Percentiles rank a stretch among this genome's conserved stretches.
These are phyloP conservation scores for Brachionus koreanus DNA, from an alignment of 1,140 invertebrate genomes.

Conservation along the genomic window DNA sequence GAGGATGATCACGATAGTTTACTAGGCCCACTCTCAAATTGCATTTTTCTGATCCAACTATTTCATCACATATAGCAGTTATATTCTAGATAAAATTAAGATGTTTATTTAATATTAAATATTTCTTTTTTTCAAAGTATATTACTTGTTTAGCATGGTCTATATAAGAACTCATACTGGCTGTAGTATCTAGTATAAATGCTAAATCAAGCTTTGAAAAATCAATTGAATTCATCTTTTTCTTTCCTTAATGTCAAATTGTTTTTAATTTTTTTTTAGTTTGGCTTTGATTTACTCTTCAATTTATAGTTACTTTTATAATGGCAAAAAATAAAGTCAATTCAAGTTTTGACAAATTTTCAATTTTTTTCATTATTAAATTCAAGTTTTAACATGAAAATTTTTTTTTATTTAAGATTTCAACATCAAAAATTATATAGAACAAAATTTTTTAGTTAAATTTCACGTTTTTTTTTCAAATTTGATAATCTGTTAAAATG, in stretches of 20 bases:
- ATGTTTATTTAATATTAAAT: background rate
- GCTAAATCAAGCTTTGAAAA: slow-evolving; percentile 35
- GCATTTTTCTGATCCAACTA: slow-evolving; percentile 18
- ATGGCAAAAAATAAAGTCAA: background rate
- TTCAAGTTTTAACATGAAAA: background rate
- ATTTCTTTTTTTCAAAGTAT: background rate
- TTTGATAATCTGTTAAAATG: too few relatives aligned
- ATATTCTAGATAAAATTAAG: slow-evolving; percentile 25
- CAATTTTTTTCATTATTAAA: background rate
- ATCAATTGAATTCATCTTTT: background rate
- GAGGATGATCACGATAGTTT: slow-evolving; percentile 40
- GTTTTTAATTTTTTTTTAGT: slow-evolving; percentile 6
- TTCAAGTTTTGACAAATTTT: background rate
- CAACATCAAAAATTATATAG: too few relatives aligned
- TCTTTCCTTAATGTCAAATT: background rate
- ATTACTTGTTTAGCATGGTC: slow-evolving; percentile 14
- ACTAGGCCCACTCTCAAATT: slow-evolving; percentile 1
- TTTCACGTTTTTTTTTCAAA: too few relatives aligned
- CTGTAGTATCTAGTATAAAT: slow-evolving; percentile 40
- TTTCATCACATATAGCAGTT: background rate
- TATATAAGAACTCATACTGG: slow-evolving; percentile 20
- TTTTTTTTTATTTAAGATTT: background rate
- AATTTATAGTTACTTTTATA: background rate
- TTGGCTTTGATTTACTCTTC: background rate
- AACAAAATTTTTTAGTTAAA: too few relatives aligned